Conservation (phyloP, 2,888 invertebrate genomes). For the Acanthosoma haemorrhoidale region DNA sequence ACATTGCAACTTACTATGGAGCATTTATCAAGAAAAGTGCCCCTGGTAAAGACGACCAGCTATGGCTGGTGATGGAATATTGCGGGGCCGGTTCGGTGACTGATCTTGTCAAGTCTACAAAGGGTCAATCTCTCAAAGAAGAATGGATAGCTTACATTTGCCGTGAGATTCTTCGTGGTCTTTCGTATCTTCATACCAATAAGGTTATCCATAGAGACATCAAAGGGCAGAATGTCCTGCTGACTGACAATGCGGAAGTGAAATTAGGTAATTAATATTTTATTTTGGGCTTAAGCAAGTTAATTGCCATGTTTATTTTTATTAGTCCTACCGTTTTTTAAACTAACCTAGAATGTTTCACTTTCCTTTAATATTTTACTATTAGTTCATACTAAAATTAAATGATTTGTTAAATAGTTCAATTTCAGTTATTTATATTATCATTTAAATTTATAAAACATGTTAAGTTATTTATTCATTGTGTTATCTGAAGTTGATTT, state of each 20-base stretch:
- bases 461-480: not conserved
- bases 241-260: conserved; percentile 99
- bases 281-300: no score
- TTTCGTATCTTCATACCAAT: conserved; percentile 95
- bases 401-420: not conserved
- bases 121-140: conserved; percentile 92
- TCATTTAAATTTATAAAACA: not conserved
- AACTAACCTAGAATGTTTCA: not conserved
- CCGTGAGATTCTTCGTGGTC: conserved; percentile 88
- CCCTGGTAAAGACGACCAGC: conserved; percentile 97
- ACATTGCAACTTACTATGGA: conserved; percentile 99
- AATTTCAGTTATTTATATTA: not conserved
- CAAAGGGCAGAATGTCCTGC: conserved; percentile 97
- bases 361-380: not conserved
- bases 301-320: no score
- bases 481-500: conserved; percentile 75
- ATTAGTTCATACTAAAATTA: not conserved
- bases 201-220: conserved; percentile 99
- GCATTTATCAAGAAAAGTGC: conserved; percentile 99
- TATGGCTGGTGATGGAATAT: conserved; percentile 99
- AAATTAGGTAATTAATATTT: conserved; percentile 89
- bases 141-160: conserved; percentile 99
- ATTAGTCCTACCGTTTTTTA: no score
- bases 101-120: conserved; percentile 98
- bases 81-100: conserved; percentile 99